Evolutionary conservation across 2,888 invertebrate species (phyloP), one percentile per base, ranked within the genome.

Genomic region (Ferdinandea cuprea): DNA sequence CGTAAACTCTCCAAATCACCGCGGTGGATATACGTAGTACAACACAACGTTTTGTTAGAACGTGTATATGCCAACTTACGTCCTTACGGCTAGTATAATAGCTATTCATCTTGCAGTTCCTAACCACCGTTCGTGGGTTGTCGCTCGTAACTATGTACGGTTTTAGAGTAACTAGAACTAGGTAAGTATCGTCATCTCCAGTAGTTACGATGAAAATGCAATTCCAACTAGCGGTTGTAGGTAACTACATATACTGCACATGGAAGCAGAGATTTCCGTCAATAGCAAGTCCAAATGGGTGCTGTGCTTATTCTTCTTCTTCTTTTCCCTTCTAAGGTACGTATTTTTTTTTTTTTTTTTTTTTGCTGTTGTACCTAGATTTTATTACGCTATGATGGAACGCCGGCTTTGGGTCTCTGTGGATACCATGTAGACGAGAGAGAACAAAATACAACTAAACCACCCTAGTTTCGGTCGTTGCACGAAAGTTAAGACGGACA

Each of bases 401-500:
- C 78, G 58, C 71, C 72, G 32, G 50, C 58, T 65, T 78, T 54
- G 5, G 37, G 61, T 46, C 48, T 15, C 69, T 56, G 54, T 35
- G 44, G 54, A 54, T 78, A 25, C 48, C 8, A 15, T 40, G 40
- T 35, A 25, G 15, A n/a, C 7, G 28, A n/a, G n/a, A n/a, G n/a
- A n/a, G 35, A 50, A 19, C 19, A 21, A 28, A 42, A 37, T 15
- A 15, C 46, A 28, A 13, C 50, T 19, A 37, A 25, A 28, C 76
- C 40, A 69, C 61, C 77, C 59, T 11, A 44, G 58, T 50, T 44
- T 35, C 63, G 72, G 61, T 72, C 72, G 72, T 63, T 63, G 72
- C 63, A 72, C 52, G 73, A 80, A 80, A 80, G 74, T 80, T 69
- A 63, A 74, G 61, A 69, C 61, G 54, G 63, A 69, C 74, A 80